Evolutionary conservation across 2,113 vertebrate genomes (phyloP), one percentile per base, ranked within the genome.

Genomic region (Daboia siamensis): DNA sequence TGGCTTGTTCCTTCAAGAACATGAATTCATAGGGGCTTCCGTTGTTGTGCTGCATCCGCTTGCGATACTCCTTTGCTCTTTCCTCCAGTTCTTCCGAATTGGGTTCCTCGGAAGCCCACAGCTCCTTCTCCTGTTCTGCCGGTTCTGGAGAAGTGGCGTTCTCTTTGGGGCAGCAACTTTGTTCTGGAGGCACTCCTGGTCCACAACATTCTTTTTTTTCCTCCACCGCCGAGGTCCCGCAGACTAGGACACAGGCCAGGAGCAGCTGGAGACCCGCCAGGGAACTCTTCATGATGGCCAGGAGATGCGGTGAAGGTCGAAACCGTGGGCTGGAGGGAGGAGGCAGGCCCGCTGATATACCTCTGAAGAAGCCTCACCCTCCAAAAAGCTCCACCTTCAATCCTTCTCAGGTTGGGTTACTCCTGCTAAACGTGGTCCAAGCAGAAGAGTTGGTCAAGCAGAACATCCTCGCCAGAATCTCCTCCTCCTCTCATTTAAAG

Each of bases 21-120:
- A 0, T 3, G 46, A 1, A 1, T 13, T 51, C 46, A 0, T 6
- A 12, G 0, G 0, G 0, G 44, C 8, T 15, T 13, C 0, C 0
- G 15, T 0, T 13, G 4, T 29, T 0, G 21, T 0, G 0, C 23
- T 86, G 10, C 44, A 29, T 51, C 24, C 2, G 51, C 15, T 29
- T 11, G 0, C 23, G 46, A 51, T 86, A 15, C 0, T 0, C 1
- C 46, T 29, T 15, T 2, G 0, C 69, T 6, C 21, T 86, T 86
- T 39, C 46, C 5, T 46, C 85, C 85, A 86, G 12, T 24, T 86
- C 85, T 86, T 51, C 85, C 24, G 9, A 86, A 86, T 0, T 21
- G 15, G 15, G 0, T 1, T 44, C 74, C n/a, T 0, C 15, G 5
- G 64, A 33, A 1, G 39, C 39, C 0, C 23, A 1, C 57, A 9